Evolutionary conservation across 53 echinoderm and acorn worm species (phyloP), one percentile per base, ranked within the genome.

Genomic region (Astropecten irregularis): DNA sequence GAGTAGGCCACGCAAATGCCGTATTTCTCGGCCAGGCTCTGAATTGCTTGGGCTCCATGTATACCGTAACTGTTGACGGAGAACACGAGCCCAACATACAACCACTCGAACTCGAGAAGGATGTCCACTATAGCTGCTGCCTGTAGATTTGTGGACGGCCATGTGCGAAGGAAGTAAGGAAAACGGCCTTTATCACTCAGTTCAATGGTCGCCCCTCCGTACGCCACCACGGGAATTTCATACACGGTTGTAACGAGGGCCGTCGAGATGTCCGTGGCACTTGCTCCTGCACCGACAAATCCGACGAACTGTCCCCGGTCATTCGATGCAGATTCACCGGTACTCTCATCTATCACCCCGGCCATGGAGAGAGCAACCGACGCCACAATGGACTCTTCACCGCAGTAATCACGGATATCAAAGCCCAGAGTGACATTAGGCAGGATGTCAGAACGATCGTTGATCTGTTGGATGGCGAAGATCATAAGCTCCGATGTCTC

Each of bases 341-440:
- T 14, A 25, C 27, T 15, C 13, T 51, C 19, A 6, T 16, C 51
- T 38, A 56, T 55, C 14, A 65, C 44, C 20, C 73, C 65, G 19
- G 32, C 67, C 67, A 42, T 48, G 29, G 39, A 26, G 10, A 64
- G 62, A 21, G 68, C 83, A 3, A 69, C n/a, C 23, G 83, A 56
- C 9, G 68, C 40, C 26, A 40, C 63, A 10, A 83, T 55, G 23
- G 83, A 62, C 53, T 69, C 69, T 56, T 58, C 42, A 19, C 69
- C 83, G 42, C 69, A 68, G 50, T 83, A 68, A 44, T 83, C 56
- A 28, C 64, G 49, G 3, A 86, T 66, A 16, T 67, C 66, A 21
- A 63, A 86, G 34, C 95, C 95, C 30, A 95, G 61, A 0, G 93
- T 93, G 27, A 95, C 25, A 69, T 91, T 89, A 9, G 95, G 88